These are phyloP conservation scores for Sminthopsis crassicaudata DNA, from an alignment of 2,113 vertebrate species.

Conservation along the genomic window DNA sequence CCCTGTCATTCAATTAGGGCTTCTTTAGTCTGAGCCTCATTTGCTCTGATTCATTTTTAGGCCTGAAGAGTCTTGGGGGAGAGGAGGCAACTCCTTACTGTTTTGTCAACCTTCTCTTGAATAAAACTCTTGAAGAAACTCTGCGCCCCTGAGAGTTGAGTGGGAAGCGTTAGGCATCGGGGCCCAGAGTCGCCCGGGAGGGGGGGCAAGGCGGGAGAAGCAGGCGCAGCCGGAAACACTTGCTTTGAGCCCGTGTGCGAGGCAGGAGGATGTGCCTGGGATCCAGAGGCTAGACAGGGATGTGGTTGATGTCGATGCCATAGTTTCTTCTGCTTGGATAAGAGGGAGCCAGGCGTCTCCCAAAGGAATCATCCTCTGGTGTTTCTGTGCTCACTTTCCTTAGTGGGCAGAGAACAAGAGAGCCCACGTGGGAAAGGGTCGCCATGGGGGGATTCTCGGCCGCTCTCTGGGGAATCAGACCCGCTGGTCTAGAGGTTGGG, in stretches of 20 bases:
- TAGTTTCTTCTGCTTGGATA: conserved; percentile 23
- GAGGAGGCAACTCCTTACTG: neutral
- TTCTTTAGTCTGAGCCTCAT: neutral
- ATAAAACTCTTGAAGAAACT: conserved; percentile 46
- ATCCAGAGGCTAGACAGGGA: conserved; percentile 31
- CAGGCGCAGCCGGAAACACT: conserved; percentile 29
- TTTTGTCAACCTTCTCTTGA: conserved; percentile 3
- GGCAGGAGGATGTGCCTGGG: conserved; percentile 52
- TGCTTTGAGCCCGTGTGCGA: conserved; percentile 5
- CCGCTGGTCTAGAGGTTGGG: neutral
- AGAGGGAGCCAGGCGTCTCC: neutral
- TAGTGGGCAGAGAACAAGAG: neutral
- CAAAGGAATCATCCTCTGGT: neutral
- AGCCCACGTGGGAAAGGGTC: neutral
- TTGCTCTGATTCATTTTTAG: conserved; percentile 31
- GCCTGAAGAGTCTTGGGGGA: neutral
- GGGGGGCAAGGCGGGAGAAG: neutral
- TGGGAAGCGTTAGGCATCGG: neutral
- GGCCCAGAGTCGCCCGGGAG: conserved; percentile 14
- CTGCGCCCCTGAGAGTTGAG: neutral
- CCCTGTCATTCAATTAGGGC: neutral
- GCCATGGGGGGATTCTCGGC: neutral
- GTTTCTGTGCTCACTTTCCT: neutral
- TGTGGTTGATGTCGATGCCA: neutral
- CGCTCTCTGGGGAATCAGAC: neutral